These are phyloP conservation scores for Osedax fenrisi DNA, from an alignment of 2,888 invertebrate species.

Conservation along the genomic window DNA sequence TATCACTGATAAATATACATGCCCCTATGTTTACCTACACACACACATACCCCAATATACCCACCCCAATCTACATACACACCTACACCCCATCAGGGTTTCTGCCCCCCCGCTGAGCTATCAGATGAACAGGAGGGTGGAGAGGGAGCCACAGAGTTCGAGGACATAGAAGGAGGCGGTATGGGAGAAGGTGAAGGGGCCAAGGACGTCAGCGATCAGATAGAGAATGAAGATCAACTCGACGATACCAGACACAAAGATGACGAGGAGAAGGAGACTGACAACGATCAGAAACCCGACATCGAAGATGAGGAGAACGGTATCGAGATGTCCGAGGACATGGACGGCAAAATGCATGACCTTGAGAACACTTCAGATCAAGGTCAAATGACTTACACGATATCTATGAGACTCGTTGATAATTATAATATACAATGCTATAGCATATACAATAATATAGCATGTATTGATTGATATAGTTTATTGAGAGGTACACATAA, in stretches of 20 bases:
- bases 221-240: conserved; percentile 74
- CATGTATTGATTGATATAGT: too few relatives aligned
- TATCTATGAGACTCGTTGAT: too few relatives aligned
- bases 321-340: conserved; percentile 87
- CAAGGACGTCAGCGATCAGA: conserved; percentile 83
- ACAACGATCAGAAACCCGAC: conserved; percentile 52
- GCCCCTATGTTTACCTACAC: background rate
- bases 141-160: conserved; percentile 51
- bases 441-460: too few relatives aligned
- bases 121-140: conserved; percentile 54
- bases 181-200: conserved; percentile 77
- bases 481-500: too few relatives aligned
- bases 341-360: conserved; percentile 75
- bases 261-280: conserved; percentile 69
- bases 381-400: background rate
- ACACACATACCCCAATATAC: too few relatives aligned
- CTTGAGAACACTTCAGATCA: conserved; percentile 34
- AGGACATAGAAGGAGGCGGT: conserved; percentile 63
- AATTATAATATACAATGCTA: too few relatives aligned
- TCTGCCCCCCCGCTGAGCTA: conserved; percentile 65
- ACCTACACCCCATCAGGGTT: conserved; percentile 58
- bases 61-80: background rate
- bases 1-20: too few relatives aligned
- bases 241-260: conserved; percentile 73
- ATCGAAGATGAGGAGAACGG: conserved; percentile 48